These are phyloP conservation scores for Oryzias melastigma DNA, from an alignment of 2,113 vertebrate species.

Conservation along the genomic window DNA sequence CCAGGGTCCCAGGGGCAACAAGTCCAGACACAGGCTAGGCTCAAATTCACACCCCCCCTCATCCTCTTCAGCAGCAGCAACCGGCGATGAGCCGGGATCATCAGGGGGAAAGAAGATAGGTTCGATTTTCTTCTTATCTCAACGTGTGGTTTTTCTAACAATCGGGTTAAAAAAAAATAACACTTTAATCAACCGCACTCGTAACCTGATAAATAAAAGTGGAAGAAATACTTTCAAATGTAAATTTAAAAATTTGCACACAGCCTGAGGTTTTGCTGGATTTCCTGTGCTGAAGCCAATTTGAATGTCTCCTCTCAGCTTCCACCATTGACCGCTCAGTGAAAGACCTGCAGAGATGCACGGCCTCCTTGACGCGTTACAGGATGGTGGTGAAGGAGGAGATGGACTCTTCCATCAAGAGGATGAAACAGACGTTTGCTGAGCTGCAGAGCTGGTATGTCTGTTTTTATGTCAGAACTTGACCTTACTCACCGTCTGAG, in stretches of 20 bases:
- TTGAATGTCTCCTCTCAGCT: conserved; percentile 74
- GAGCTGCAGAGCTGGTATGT: conserved; percentile 91
- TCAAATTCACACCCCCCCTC: conserved; percentile 60
- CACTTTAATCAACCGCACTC: neutral
- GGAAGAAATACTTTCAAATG: neutral
- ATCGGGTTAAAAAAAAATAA: neutral
- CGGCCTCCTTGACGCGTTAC: conserved; percentile 91
- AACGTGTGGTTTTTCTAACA: neutral
- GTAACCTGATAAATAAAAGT: neutral
- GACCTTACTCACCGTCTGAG: no score
- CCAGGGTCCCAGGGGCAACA: conserved; percentile 71
- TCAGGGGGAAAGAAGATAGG: conserved; percentile 83
- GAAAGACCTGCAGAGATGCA: conserved; percentile 95
- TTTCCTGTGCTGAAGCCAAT: neutral
- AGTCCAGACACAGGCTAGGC: conserved; percentile 68
- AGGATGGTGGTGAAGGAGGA: conserved; percentile 92
- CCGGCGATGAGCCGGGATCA: conserved; percentile 71
- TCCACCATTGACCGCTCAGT: conserved; percentile 93
- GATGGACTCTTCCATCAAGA: conserved; percentile 94
- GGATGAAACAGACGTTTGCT: conserved; percentile 92
- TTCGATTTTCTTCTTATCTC: conserved; percentile 54
- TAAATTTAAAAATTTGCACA: neutral
- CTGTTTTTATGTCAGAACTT: neutral
- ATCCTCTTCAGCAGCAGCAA: conserved; percentile 37
- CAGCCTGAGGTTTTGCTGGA: neutral